phyloP scores from a whole-genome alignment of 2,113 vertebrate genomes.

The Poicephalus gulielmi region DNA sequence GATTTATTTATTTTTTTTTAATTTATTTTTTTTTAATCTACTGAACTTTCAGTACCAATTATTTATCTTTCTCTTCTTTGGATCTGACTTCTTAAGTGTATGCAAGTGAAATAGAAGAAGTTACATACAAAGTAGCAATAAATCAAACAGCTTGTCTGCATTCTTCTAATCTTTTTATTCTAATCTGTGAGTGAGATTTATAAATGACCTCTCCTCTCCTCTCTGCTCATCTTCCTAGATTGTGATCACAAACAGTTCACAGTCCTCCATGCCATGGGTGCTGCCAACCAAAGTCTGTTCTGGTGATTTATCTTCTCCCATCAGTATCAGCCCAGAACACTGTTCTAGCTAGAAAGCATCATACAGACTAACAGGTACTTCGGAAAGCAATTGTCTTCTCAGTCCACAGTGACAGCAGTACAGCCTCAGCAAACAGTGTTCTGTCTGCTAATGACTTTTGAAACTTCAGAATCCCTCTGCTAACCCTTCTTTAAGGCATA shows the following conservation, averaged over 20 bases:
- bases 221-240: constrained; percentile 44
- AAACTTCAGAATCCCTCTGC: constrained; percentile 50
- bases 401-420: not conserved
- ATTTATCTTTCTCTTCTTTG: constrained; percentile 47
- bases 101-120: constrained; percentile 54
- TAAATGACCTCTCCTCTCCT: constrained; percentile 54
- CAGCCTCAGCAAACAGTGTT: constrained; percentile 22
- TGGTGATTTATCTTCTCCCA: constrained; percentile 41
- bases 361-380: constrained; percentile 37
- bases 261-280: constrained; percentile 51
- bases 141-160: constrained; percentile 61
- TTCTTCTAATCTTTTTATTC: constrained; percentile 65
- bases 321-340: not conserved
- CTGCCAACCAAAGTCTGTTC: constrained; percentile 1
- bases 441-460: constrained; percentile 46
- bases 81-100: constrained; percentile 49
- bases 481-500: constrained; percentile 52
- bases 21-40: not conserved
- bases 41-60: constrained; percentile 49
- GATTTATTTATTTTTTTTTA: not conserved
- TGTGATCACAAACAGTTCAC: constrained; percentile 43
- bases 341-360: constrained; percentile 10
- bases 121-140: constrained; percentile 62
- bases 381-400: not conserved
- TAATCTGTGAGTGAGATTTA: constrained; percentile 62